Conservation (phyloP, 1,140 invertebrate species). For the Aphelinus certus region DNA sequence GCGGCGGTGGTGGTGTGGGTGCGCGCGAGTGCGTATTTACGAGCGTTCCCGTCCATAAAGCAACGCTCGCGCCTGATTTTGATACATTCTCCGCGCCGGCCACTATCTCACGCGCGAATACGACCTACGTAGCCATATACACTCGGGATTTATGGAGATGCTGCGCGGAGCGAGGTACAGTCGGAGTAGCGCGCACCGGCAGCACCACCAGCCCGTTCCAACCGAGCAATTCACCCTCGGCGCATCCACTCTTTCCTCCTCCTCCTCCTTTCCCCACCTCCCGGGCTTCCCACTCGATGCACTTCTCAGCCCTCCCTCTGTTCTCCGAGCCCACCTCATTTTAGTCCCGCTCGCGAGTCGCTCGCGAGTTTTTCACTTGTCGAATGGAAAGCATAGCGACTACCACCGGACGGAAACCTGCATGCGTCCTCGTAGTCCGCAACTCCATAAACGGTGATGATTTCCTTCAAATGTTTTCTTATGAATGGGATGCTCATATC, state of each 20-base stretch:
- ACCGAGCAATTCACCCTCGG: no score
- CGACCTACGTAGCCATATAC: conserved; percentile 64
- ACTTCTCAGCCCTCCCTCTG: no score
- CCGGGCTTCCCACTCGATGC: no score
- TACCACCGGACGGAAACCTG: background rate
- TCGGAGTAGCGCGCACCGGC: conserved; percentile 10
- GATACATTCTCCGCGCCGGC: conserved; percentile 64
- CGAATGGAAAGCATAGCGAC: background rate
- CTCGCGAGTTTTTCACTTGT: background rate
- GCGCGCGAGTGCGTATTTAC: conserved; percentile 65
- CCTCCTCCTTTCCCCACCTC: background rate
- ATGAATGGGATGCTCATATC: no score
- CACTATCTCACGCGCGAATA: conserved; percentile 67
- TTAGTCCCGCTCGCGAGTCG: conserved; percentile 4
- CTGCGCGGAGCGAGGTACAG: conserved; percentile 38
- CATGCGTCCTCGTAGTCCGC: background rate
- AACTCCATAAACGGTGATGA: no score
- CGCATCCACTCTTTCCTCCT: conserved; percentile 2
- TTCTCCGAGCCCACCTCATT: no score
- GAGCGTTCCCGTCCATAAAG: conserved; percentile 67
- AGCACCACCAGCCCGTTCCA: background rate
- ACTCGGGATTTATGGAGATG: conserved; percentile 64
- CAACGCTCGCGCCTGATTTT: conserved; percentile 67
- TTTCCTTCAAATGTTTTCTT: no score
- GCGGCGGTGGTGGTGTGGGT: no score